Conservation (phyloP, 2,113 vertebrate species). For the Microtus pennsylvanicus region DNA sequence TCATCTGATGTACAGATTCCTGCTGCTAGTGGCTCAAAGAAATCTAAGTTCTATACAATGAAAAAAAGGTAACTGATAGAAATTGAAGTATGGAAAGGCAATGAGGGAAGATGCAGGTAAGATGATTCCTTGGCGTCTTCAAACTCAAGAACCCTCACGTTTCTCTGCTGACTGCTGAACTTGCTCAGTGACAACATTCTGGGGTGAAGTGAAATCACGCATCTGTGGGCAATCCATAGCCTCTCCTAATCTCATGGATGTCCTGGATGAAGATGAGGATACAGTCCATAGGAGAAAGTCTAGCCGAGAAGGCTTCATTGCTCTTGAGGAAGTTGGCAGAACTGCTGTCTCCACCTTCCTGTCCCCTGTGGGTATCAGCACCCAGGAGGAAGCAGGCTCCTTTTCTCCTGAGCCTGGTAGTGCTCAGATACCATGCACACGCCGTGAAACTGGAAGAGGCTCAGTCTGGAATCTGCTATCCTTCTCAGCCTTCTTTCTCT, state of each 20-base stretch:
- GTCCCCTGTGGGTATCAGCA: neutral
- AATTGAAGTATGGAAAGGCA: neutral
- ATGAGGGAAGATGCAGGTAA: neutral
- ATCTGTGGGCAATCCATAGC: neutral
- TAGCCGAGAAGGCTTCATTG: neutral
- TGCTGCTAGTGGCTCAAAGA: neutral
- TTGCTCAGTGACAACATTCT: neutral
- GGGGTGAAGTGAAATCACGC: neutral
- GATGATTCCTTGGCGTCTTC: neutral
- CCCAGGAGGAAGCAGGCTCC: neutral
- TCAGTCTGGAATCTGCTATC: neutral
- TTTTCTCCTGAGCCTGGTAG: neutral
- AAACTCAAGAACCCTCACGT: neutral
- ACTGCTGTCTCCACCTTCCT: neutral
- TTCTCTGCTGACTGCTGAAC: neutral
- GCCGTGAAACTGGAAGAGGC: neutral
- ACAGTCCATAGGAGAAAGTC: neutral
- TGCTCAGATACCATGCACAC: accelerated
- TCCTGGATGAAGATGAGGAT: neutral
- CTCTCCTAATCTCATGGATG: neutral
- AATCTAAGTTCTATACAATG: neutral
- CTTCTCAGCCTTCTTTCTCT: neutral
- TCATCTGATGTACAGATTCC: neutral
- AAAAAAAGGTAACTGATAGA: neutral
- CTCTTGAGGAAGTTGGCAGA: neutral